Evolutionary conservation across 2,888 invertebrate species (phyloP).

Genomic region (Papilio gigon): DNA sequence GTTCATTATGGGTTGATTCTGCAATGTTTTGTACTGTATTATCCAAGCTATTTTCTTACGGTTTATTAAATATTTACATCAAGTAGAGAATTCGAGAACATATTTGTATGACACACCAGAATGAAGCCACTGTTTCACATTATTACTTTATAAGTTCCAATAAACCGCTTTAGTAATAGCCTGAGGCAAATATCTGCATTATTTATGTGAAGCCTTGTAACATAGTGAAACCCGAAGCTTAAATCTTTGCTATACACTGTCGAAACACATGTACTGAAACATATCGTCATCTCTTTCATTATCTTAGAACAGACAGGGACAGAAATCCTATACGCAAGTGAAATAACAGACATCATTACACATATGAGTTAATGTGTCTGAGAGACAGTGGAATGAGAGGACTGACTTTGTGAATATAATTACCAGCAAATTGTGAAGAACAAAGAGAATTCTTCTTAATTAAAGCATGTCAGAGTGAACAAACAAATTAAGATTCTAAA

Average conservation of each 20-base stretch:
- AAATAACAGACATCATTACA: constrained; percentile 34
- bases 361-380: constrained; percentile 39
- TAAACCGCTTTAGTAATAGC: constrained; percentile 20
- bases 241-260: background rate
- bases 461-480: constrained; percentile 19
- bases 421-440: constrained; percentile 33
- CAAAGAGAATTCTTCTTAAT: constrained; percentile 34
- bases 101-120: background rate
- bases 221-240: background rate
- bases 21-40: background rate
- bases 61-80: background rate
- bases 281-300: no score
- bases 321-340: constrained; percentile 8
- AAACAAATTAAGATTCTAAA: constrained; percentile 16
- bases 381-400: constrained; percentile 24
- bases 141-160: constrained; percentile 23
- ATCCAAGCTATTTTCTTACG: background rate
- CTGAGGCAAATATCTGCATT: constrained; percentile 22
- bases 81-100: constrained; percentile 5
- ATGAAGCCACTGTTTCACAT: constrained; percentile 9
- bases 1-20: background rate
- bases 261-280: no score
- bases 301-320: background rate
- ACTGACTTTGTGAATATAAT: constrained; percentile 41
- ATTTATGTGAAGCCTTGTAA: background rate